Base-by-base conservation (phyloP, 2,797 vertebrate species). In the Pseudochromis fuscus region DNA sequence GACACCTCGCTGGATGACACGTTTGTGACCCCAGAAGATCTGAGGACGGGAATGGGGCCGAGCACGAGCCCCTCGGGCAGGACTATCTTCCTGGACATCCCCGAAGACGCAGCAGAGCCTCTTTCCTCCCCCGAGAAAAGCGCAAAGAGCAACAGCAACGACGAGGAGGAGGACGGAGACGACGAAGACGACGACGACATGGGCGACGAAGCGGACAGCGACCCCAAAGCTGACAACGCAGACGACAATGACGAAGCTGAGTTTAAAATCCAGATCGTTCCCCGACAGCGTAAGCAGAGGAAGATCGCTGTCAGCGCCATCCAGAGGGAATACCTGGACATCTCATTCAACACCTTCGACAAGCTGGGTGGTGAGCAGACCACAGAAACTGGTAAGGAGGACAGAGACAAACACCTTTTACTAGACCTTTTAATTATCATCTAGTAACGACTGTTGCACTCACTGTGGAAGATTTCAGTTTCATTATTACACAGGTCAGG, bases 291-390 rank as follows among this genome's bases (percentile, higher is more conserved):
- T 53, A 99, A 99, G 64, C 95, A 99, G 88, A 95, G 98, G 72
- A 99, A 99, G 94, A 99, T 99, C 11, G 98, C 98, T 0, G 98
- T 99, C 74, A 99, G 97, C 6, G 97, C 97, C 71, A 99, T 99
- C 86, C 98, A 99, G 92, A 97, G 98, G 70, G 98, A 99, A 79
- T 99, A 99, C 88, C 93, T 99, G 62, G 98, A 99, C 87, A 98
- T 99, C 87, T 96, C 98, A 2, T 98, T 98, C 88, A 98, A 97
- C 90, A 96, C 96, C 24, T 94, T 97, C 21, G 97, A 99, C 92
- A 98, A 97, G 81, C 80, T 97, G 84, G 94, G 94, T 31, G 94
- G 94, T 40, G 97, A 98, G 60, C 95, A 96, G 55, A 92, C 94
- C 50, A 88, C 95, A 55, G 97, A 97, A 27, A 71, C 96, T 77